Conservation (phyloP, 53 echinoderm and acorn worm species). For the Temnopleurus reevesii region DNA sequence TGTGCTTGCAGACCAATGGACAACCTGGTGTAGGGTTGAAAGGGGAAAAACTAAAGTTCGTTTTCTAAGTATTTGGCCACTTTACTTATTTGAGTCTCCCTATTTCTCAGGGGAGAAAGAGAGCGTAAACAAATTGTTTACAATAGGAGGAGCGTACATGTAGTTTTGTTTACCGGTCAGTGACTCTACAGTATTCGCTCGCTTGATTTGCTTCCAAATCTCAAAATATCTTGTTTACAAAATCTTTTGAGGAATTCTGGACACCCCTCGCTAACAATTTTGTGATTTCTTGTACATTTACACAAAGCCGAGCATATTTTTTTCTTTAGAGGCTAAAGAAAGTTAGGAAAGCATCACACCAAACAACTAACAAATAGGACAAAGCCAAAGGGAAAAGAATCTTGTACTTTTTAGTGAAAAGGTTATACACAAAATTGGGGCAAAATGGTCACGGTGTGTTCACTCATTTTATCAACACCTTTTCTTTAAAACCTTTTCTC, state of each 20-base stretch:
- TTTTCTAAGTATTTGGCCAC: conserved; percentile 4
- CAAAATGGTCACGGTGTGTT: no score
- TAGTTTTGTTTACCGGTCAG: conserved; percentile 13
- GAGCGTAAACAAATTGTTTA: conserved; percentile 5
- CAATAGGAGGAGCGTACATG: not conserved
- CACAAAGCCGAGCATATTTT: not conserved
- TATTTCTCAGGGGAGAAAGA: not conserved
- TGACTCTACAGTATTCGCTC: not conserved
- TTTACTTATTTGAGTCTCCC: not conserved
- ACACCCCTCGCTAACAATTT: not conserved
- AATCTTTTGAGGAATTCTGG: not conserved
- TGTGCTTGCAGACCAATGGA: no score
- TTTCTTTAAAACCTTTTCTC: no score
- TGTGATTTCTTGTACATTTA: no score
- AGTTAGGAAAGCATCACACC: no score
- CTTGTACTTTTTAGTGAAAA: no score
- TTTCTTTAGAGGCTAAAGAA: no score
- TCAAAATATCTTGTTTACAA: not conserved
- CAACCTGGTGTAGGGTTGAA: not conserved
- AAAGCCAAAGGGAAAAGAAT: no score
- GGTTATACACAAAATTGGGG: no score
- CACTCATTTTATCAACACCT: no score
- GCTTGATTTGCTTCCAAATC: not conserved
- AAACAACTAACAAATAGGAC: no score
- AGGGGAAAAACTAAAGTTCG: not conserved